Evolutionary conservation across 37 sponge, comb jelly and placozoan species (phyloP), one percentile per base, ranked within the genome.

Genomic region (Halichondria panicea): DNA sequence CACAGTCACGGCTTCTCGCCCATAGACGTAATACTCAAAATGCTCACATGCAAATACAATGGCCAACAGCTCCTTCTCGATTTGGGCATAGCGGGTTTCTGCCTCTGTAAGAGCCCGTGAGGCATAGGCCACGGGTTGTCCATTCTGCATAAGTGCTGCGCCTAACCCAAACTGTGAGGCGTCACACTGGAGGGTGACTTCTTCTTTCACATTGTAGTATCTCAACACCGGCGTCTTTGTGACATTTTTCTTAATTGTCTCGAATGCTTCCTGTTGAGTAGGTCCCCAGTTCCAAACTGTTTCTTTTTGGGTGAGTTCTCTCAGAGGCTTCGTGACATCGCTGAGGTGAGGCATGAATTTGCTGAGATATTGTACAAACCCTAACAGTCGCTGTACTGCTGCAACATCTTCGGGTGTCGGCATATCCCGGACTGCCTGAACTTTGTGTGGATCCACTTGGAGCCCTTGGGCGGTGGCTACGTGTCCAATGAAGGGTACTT

Each of bases 401-500:
- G 55, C 36, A 18, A 35, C 70, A 79, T 79, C 66, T 21, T 15
- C 46, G 8, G 85, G 90, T 22, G 68, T 32, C 8, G 84, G 15
- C 52, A 15, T 19, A 19, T 48, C 13, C 11, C 13, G 52, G 11
- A 11, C 15, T 66, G 4, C 67, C 40, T 61, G 50, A 3, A 89
- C 70, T 71, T 79, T 77, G 57, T 55, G 45, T 31, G 80, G 84
- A 52, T 89, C 84, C 9, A 67, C 69, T 18, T 32, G 38, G 19
- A 89, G 66, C 22, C 90, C 90, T 13, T 73, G 35, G 13, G 58
- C 76, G 24, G 68, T 72, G 38, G 72, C 61, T 4, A 69, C 60
- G 63, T 83, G 90, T 3, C 90, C 84, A 39, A 89, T 56, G 62
- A 65, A 89, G 4, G 68, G 60, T 7, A 89, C 80, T 55, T 77